Evolutionary conservation across 1,140 invertebrate genomes (phyloP).

Genomic region (Papilio polytes): DNA sequence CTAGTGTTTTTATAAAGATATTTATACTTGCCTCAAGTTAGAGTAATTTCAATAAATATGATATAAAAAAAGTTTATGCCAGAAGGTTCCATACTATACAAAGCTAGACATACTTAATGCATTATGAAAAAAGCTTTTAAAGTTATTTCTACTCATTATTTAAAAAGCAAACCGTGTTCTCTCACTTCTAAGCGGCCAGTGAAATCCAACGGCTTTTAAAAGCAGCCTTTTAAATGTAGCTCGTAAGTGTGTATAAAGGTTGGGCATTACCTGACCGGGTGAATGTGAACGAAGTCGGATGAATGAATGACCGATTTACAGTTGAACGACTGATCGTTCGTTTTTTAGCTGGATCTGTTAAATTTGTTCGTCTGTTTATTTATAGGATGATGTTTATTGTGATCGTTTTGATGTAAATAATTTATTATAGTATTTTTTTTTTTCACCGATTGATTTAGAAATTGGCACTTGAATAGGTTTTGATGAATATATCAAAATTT

Average conservation of each 20-base stretch:
- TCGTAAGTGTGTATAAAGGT: constrained; percentile 43
- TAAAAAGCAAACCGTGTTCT: constrained; percentile 31
- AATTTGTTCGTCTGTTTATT: neutral
- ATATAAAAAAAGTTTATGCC: constrained; percentile 2
- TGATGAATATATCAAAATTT: no score
- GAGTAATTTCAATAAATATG: neutral
- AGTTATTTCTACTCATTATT: constrained; percentile 31
- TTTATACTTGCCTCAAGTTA: neutral
- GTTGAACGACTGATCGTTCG: constrained; percentile 41
- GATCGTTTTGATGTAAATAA: no score
- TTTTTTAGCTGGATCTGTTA: neutral
- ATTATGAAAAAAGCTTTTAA: constrained; percentile 21
- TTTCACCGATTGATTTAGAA: no score
- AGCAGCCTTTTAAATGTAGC: constrained; percentile 30
- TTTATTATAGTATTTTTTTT: no score
- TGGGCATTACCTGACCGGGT: constrained; percentile 47
- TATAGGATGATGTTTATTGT: neutral
- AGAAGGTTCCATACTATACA: neutral
- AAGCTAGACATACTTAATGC: constrained; percentile 3
- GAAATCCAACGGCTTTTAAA: constrained; percentile 22
- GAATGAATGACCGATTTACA: constrained; percentile 46
- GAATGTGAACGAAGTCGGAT: constrained; percentile 46
- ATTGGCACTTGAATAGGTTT: no score
- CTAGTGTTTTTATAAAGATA: neutral
- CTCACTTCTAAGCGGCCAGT: constrained; percentile 24